phyloP scores from a whole-genome alignment of 1,140 invertebrate genomes.

The Ostrea denselamellosa region DNA sequence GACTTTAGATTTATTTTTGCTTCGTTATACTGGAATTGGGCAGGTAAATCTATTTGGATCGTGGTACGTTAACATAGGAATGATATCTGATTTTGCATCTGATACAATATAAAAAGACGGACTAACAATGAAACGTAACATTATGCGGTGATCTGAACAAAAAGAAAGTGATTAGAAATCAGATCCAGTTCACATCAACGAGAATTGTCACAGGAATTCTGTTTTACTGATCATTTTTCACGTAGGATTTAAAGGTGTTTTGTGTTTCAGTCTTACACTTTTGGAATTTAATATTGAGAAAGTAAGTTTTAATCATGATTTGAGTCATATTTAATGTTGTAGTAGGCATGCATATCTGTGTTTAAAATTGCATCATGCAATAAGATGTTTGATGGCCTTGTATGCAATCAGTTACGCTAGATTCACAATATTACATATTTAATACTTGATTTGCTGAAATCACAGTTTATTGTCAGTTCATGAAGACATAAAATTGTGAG shows the following conservation, averaged over 20 bases:
- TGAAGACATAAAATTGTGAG: no score
- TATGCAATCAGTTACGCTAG: background rate
- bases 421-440: background rate
- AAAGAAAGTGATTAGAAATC: constrained; percentile 3
- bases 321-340: background rate
- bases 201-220: background rate
- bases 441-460: background rate
- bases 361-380: background rate
- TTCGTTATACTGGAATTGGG: constrained; percentile 9
- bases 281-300: background rate
- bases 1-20: constrained; percentile 24
- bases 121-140: background rate
- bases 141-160: background rate
- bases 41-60: constrained; percentile 5
- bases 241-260: constrained; percentile 2
- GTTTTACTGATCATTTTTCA: background rate
- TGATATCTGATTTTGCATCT: background rate
- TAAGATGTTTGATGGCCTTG: background rate
- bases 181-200: background rate
- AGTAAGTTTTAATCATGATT: constrained; percentile 3
- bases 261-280: background rate
- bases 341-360: background rate
- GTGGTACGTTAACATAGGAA: background rate
- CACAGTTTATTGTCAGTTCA: no score
- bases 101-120: background rate